Evolutionary conservation across 1,140 invertebrate species (phyloP).

Genomic region (Luehdorfia chinensis): DNA sequence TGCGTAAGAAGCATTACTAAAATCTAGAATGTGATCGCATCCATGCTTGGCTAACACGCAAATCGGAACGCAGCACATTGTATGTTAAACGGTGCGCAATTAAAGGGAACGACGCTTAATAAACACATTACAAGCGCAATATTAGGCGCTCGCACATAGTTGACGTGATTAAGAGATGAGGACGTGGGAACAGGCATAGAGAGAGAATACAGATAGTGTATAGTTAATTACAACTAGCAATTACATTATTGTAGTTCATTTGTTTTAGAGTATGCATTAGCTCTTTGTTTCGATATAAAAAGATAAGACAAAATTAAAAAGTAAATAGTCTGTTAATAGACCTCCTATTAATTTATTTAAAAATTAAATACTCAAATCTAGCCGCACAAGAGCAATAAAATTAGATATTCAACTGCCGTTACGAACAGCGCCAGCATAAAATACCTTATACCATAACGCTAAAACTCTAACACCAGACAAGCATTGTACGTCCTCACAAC

Average conservation of each 20-base stretch:
- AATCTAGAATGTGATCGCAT: constrained; percentile 34
- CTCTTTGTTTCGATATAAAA: no score
- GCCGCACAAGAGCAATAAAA: constrained; percentile 34
- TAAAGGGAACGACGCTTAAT: constrained; percentile 70
- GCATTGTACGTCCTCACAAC: constrained; percentile 30
- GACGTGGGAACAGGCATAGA: constrained; percentile 61
- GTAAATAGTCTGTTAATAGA: no score
- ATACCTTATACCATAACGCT: constrained; percentile 44
- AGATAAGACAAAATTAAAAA: no score
- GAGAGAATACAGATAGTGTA: constrained; percentile 32
- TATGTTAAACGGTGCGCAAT: constrained; percentile 68
- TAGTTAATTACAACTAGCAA: constrained; percentile 27
- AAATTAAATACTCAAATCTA: constrained; percentile 35
- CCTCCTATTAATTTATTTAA: no score
- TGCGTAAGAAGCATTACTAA: constrained; percentile 29
- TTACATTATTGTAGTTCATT: constrained; percentile 13
- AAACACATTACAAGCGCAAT: constrained; percentile 70
- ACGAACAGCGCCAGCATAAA: constrained; percentile 33
- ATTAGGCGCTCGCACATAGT: constrained; percentile 60
- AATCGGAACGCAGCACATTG: constrained; percentile 60
- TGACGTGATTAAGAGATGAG: constrained; percentile 56
- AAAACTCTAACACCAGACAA: constrained; percentile 43
- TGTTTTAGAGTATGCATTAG: background rate
- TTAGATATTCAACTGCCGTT: constrained; percentile 24
- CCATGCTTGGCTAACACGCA: constrained; percentile 43